Percentiles rank a stretch among this genome's conserved stretches.
Conservation (phyloP, 2,888 invertebrate species). For the Esperia sulphurella region DNA sequence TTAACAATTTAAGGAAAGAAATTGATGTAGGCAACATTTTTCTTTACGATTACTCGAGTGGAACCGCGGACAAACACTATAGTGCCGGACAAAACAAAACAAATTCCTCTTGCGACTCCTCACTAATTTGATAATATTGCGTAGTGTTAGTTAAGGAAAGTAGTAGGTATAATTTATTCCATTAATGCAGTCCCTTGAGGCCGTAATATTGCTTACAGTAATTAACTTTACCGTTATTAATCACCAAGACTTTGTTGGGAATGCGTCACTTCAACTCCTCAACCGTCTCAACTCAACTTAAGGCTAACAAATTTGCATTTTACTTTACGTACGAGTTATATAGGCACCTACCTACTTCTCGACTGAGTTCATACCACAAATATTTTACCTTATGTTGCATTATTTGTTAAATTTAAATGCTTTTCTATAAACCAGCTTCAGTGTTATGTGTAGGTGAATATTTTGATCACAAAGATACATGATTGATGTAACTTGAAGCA, state of each 20-base stretch:
- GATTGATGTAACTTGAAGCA: too few species aligned
- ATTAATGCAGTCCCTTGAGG: conserved; percentile 23
- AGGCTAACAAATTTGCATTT: not conserved
- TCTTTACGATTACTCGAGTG: too few species aligned
- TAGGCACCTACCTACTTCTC: too few species aligned
- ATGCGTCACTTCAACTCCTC: conserved; percentile 31
- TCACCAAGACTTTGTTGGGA: conserved; percentile 31
- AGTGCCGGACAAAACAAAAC: too few species aligned
- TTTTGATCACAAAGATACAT: too few species aligned
- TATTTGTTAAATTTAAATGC: too few species aligned
- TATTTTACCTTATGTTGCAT: not conserved
- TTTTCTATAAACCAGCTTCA: too few species aligned
- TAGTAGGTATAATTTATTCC: conserved; percentile 35
- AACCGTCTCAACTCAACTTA: conserved; percentile 19
- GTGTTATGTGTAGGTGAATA: too few species aligned
- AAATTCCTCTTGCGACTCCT: too few species aligned
- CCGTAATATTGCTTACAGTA: conserved; percentile 34
- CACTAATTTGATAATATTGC: conserved; percentile 7
- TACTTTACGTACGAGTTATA: not conserved
- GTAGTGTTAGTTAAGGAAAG: not conserved
- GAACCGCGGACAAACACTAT: too few species aligned
- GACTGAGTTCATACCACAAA: not conserved
- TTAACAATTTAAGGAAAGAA: too few species aligned
- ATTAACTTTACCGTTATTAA: conserved; percentile 47
- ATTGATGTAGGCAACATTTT: too few species aligned